Evolutionary conservation across 2,113 vertebrate species (phyloP).

Genomic region (Columba janthina): DNA sequence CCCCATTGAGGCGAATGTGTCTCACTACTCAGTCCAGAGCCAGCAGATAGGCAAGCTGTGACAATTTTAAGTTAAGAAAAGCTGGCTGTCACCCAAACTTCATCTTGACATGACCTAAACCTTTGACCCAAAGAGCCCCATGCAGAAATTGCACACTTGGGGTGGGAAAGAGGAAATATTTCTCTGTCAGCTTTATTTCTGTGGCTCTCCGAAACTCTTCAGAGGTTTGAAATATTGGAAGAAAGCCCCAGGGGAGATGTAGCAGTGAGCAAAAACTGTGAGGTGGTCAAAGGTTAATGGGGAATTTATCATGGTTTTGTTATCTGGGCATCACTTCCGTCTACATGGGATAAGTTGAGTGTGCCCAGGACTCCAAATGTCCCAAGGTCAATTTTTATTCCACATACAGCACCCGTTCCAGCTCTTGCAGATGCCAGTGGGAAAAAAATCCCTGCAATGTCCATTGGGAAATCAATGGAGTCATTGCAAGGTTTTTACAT

Average conservation of each 20-base stretch:
- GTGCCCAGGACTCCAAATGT: not conserved
- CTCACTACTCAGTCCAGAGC: not conserved
- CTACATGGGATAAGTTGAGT: not conserved
- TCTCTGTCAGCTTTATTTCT: not conserved
- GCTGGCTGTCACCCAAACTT: not conserved
- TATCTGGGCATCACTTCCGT: not conserved
- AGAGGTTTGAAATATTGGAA: slow-evolving; percentile 1
- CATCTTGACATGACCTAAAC: not conserved
- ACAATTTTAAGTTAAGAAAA: not conserved
- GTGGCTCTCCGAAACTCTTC: not conserved
- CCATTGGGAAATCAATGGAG: not conserved
- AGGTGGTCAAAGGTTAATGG: not conserved
- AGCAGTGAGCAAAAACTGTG: not conserved
- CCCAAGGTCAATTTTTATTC: not conserved
- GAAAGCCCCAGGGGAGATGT: not conserved
- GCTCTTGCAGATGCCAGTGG: not conserved
- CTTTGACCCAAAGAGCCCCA: not conserved
- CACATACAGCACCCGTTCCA: fast-evolving
- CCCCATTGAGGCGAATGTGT: fast-evolving
- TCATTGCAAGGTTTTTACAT: not conserved
- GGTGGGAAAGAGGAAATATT: not conserved
- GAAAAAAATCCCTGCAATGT: not conserved
- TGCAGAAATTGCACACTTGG: not conserved
- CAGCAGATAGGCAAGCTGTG: not conserved
- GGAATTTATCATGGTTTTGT: not conserved